These are phyloP conservation scores for Cynodonichthys magdalenae DNA, from an alignment of 2,797 vertebrate species.

Conservation along the genomic window DNA sequence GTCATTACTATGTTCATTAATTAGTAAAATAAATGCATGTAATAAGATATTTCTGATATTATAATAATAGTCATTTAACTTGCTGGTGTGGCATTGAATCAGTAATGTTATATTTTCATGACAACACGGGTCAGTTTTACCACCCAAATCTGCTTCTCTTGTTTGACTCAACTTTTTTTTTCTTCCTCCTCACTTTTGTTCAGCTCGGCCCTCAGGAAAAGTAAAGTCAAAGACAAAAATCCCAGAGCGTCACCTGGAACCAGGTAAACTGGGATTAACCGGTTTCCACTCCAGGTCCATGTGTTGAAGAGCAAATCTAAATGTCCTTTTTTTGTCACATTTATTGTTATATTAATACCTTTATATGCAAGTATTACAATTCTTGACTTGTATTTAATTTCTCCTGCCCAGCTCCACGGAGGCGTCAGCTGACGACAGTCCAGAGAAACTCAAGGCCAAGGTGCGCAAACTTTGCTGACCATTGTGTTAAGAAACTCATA, in stretches of 20 bases:
- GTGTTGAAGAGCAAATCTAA: no score
- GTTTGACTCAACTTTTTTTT: neutral
- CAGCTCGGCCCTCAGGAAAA: slow-evolving; percentile 79
- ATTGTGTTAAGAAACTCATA: slow-evolving; percentile 8
- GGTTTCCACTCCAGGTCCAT: no score
- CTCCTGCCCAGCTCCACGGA: slow-evolving; percentile 79
- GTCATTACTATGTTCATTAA: no score
- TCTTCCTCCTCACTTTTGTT: neutral
- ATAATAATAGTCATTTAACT: no score
- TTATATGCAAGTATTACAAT: no score
- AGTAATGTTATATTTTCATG: no score
- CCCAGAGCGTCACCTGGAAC: slow-evolving; percentile 76
- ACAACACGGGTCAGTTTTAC: no score
- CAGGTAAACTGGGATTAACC: slow-evolving; percentile 85
- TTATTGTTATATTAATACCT: neutral
- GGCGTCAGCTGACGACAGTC: slow-evolving; percentile 85
- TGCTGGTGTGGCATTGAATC: no score
- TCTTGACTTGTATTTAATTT: neutral
- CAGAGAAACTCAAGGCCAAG: slow-evolving; percentile 87
- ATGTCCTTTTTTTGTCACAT: no score
- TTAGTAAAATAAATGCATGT: no score
- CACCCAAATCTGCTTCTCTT: no score
- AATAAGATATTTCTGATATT: no score
- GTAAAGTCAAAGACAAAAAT: slow-evolving; percentile 81
- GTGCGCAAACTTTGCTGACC: slow-evolving; percentile 72